Evolutionary conservation across 2,888 invertebrate genomes (phyloP).

Genomic region (Pachydiplax longipennis): DNA sequence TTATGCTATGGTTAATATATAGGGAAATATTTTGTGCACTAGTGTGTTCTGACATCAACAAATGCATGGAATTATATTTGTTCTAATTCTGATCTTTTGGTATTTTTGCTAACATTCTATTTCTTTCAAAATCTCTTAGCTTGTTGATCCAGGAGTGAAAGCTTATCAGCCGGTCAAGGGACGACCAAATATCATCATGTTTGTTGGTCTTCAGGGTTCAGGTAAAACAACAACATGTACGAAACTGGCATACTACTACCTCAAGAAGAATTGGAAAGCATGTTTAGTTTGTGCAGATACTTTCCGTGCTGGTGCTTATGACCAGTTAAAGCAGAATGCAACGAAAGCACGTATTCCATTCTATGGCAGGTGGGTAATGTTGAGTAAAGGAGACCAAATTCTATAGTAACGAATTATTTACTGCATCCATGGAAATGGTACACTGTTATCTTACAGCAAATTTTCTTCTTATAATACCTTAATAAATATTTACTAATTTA

Average conservation of each 20-base stretch:
- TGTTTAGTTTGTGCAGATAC: constrained; percentile 99
- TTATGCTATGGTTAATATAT: no score
- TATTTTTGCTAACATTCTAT: not conserved
- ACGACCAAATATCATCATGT: constrained; percentile 96
- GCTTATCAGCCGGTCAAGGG: constrained; percentile 96
- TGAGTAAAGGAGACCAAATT: no score
- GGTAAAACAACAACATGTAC: constrained; percentile 99
- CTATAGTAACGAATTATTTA: no score
- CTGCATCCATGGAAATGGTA: no score
- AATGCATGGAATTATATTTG: not conserved
- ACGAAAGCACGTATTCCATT: constrained; percentile 99
- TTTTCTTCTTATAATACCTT: no score
- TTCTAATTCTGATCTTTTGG: not conserved
- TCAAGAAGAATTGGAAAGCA: constrained; percentile 99
- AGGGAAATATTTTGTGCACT: no score
- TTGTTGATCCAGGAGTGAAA: constrained; percentile 97
- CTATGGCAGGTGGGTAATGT: constrained; percentile 82
- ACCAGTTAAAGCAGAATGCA: constrained; percentile 99
- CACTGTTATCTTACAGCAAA: no score
- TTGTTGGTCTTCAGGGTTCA: constrained; percentile 98
- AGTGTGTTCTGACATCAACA: not conserved
- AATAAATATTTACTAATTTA: no score
- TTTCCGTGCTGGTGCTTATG: constrained; percentile 99
- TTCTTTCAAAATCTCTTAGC: constrained; percentile 61
- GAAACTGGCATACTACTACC: constrained; percentile 97